phyloP scores from a whole-genome alignment of 1,140 invertebrate species.

The Solenopsis invicta region DNA sequence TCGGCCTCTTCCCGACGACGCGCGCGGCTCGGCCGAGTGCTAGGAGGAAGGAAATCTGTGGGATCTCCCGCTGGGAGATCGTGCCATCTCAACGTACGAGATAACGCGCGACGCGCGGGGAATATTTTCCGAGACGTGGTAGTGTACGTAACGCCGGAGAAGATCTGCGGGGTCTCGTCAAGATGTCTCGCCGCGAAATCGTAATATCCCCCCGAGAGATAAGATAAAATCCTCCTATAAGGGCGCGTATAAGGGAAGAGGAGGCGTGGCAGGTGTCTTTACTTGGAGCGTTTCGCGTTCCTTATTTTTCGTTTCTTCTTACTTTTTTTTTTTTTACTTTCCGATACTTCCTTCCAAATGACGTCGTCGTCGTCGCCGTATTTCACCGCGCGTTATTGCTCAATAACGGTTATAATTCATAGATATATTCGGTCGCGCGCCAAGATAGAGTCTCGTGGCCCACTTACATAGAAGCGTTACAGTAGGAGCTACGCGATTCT shows the following conservation, averaged over 20 bases:
- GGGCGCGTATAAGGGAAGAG: no score
- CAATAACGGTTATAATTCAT: conserved; percentile 25
- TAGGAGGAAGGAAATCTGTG: background rate
- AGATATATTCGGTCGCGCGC: conserved; percentile 5
- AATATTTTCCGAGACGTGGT: background rate
- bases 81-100: background rate
- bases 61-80: background rate
- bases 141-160: background rate
- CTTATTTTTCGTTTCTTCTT: no score
- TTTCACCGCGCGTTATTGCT: background rate
- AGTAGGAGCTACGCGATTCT: background rate
- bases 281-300: no score
- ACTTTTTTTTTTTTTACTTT: no score
- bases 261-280: no score
- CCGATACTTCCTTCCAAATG: background rate
- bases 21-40: no score
- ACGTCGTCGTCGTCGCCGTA: background rate
- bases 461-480: background rate
- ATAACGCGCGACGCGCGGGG: background rate
- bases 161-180: conserved; percentile 24
- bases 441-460: background rate
- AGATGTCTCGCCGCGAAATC: conserved; percentile 22
- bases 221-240: background rate
- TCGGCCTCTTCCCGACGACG: no score
- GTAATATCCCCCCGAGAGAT: conserved; percentile 6